A percentile compares a stretch with the other conserved stretches of the same genome.
Conservation (phyloP, 2,888 invertebrate species). For the Tolmerus cingulatus region DNA sequence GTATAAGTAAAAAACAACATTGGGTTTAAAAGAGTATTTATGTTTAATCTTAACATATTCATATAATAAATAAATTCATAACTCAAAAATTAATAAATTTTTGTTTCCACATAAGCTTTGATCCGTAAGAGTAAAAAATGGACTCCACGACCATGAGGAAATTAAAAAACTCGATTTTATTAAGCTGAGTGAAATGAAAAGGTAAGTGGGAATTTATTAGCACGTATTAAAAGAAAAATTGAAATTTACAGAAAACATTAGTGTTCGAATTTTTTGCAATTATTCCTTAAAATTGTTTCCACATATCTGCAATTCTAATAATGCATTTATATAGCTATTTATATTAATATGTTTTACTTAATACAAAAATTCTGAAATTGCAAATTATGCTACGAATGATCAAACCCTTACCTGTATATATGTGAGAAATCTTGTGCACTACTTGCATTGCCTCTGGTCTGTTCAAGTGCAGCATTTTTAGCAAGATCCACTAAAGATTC, state of each 20-base stretch:
- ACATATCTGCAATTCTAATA: no score
- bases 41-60: no score
- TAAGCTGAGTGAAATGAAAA: not conserved
- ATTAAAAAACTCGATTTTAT: not conserved
- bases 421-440: slow-evolving; percentile 69
- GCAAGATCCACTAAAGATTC: slow-evolving; percentile 66
- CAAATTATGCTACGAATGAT: no score
- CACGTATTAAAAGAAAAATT: not conserved
- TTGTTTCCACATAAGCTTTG: not conserved
- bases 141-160: no score
- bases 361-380: not conserved
- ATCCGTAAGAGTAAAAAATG: not conserved
- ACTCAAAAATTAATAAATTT: no score
- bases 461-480: slow-evolving; percentile 58
- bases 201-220: not conserved
- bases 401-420: slow-evolving; percentile 69
- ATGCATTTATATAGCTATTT: no score
- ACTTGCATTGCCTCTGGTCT: slow-evolving; percentile 58
- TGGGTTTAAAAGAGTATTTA: no score
- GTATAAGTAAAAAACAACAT: no score
- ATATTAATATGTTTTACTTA: not conserved
- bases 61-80: no score
- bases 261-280: not conserved
- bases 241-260: not conserved
- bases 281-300: no score